Conservation (phyloP, 2,888 invertebrate species). For the Thymelicus sylvestris region DNA sequence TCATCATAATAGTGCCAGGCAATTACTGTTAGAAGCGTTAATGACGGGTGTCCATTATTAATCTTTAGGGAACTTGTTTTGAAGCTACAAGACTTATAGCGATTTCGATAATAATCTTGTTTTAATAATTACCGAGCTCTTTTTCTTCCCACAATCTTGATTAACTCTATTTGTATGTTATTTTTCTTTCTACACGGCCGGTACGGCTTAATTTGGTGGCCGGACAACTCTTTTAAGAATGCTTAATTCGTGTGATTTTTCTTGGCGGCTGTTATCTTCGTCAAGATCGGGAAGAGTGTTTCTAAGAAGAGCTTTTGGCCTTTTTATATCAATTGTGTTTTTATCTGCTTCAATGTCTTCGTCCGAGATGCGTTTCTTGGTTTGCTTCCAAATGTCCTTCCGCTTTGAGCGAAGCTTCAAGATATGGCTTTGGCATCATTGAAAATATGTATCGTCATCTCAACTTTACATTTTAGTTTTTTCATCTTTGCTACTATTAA, state of each 20-base stretch:
- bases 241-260: conserved; percentile 41
- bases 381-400: conserved; percentile 34
- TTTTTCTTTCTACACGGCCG: conserved; percentile 68
- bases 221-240: conserved; percentile 70
- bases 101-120: conserved; percentile 82
- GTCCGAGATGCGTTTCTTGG: conserved; percentile 34
- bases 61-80: conserved; percentile 78
- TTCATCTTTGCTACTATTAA: background rate
- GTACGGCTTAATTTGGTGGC: conserved; percentile 73
- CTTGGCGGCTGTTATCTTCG: conserved; percentile 39
- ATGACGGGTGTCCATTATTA: conserved; percentile 79
- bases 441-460: background rate
- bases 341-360: conserved; percentile 31
- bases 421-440: conserved; percentile 17
- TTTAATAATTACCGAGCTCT: conserved; percentile 81
- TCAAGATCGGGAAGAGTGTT: conserved; percentile 35
- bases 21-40: conserved; percentile 80
- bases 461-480: conserved; percentile 2
- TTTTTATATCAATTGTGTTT: conserved; percentile 35
- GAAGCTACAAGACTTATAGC: conserved; percentile 73
- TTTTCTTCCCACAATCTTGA: conserved; percentile 79
- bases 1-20: conserved; percentile 66
- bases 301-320: conserved; percentile 32
- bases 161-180: conserved; percentile 77
- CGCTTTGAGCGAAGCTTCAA: conserved; percentile 21